A percentile compares a stretch with the other conserved stretches of the same genome.
Conservation (phyloP, 1,140 invertebrate species). For the Megalonaias nervosa region DNA sequence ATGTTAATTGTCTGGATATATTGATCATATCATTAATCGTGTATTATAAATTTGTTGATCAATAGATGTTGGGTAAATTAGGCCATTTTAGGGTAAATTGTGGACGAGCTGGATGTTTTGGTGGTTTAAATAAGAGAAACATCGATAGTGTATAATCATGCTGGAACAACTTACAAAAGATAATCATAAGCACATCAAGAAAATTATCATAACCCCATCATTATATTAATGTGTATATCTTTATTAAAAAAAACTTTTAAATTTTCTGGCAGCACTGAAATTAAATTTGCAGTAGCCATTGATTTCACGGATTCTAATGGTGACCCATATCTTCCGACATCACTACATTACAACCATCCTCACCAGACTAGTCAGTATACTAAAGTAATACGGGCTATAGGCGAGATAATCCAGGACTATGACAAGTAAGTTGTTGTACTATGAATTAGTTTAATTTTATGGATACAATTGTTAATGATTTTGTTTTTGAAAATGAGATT, state of each 20-base stretch:
- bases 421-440: constrained; percentile 58
- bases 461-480: no score
- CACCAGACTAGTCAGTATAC: constrained; percentile 75
- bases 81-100: not conserved
- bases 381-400: constrained; percentile 74
- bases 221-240: not conserved
- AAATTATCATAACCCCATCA: not conserved
- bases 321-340: constrained; percentile 73
- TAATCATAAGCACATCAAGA: not conserved
- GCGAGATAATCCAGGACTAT: constrained; percentile 79
- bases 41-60: no score
- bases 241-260: not conserved
- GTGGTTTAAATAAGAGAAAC: not conserved
- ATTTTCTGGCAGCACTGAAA: constrained; percentile 68
- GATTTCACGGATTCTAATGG: constrained; percentile 82
- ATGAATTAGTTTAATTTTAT: no score
- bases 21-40: no score
- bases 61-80: no score
- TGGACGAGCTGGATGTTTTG: not conserved
- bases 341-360: constrained; percentile 75
- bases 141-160: no score
- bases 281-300: constrained; percentile 78
- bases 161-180: not conserved
- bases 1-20: no score
- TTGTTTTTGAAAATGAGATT: no score